Percentiles rank a stretch among this genome's conserved stretches.
Evolutionary conservation across 2,888 invertebrate genomes (phyloP).

Genomic region (Stegana nigrithorax): DNA sequence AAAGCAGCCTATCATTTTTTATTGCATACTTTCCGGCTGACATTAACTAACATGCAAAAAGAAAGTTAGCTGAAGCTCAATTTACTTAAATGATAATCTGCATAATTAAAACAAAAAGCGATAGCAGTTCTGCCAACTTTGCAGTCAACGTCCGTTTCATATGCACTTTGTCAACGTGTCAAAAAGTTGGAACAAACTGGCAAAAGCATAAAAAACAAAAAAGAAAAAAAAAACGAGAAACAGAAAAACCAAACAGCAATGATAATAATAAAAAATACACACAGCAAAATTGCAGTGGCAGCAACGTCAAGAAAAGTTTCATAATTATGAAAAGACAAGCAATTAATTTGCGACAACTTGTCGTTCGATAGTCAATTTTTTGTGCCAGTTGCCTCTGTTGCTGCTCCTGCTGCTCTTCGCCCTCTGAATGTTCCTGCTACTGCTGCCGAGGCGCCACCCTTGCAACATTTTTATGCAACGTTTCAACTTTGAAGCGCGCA

Average conservation of each 20-base stretch:
- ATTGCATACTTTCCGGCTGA: no score
- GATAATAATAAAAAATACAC: conserved; percentile 35
- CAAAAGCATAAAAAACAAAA: conserved; percentile 17
- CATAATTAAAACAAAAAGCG: no score
- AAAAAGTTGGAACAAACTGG: not conserved
- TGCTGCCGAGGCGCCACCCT: no score
- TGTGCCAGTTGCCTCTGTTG: not conserved
- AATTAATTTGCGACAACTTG: conserved; percentile 62
- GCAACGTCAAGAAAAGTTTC: conserved; percentile 43
- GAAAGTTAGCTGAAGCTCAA: no score
- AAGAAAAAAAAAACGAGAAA: conserved; percentile 35
- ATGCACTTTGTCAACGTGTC: not conserved
- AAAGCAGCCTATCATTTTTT: no score
- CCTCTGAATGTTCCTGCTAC: conserved; percentile 33
- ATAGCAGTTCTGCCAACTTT: no score
- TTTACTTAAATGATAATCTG: no score
- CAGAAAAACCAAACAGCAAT: no score
- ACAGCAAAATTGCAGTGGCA: conserved; percentile 10
- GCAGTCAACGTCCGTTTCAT: not conserved
- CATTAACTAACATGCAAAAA: no score
- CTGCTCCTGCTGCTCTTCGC: not conserved
- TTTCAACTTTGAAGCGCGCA: conserved; percentile 9
- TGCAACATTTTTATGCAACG: conserved; percentile 6
- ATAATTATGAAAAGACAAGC: conserved; percentile 61
- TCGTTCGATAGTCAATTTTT: conserved; percentile 37